Conservation (phyloP, 2,888 invertebrate genomes). For the Patella caerulea region DNA sequence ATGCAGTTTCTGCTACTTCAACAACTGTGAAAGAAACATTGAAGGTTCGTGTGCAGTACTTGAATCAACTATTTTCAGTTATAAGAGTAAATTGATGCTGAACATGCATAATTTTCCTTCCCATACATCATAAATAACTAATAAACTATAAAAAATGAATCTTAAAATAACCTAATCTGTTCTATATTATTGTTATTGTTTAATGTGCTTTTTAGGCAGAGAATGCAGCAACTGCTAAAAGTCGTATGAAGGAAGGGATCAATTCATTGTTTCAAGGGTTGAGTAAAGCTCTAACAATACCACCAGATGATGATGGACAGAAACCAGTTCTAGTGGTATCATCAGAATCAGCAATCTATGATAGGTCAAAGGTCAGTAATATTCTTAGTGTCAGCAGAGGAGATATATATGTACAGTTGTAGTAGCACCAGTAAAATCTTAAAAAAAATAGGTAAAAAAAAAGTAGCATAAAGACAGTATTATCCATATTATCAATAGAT, state of each 20-base stretch:
- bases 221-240: constrained; percentile 49
- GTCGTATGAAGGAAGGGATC: constrained; percentile 64
- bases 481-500: too few relatives aligned
- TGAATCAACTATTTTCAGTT: background rate
- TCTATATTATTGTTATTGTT: background rate
- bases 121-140: too few relatives aligned
- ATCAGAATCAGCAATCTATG: constrained; percentile 55
- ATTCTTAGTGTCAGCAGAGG: background rate
- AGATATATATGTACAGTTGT: too few relatives aligned
- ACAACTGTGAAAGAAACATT: constrained; percentile 58
- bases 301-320: constrained; percentile 60
- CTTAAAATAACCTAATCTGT: too few relatives aligned
- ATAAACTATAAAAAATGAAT: too few relatives aligned
- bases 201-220: constrained; percentile 38
- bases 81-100: too few relatives aligned
- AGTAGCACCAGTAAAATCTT: background rate
- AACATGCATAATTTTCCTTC: too few relatives aligned
- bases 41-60: constrained; percentile 33
- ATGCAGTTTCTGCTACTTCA: constrained; percentile 57
- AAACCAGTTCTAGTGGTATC: constrained; percentile 32
- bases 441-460: background rate
- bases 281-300: constrained; percentile 63
- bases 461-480: too few relatives aligned
- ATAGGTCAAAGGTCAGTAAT: constrained; percentile 61
- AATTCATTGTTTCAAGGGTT: constrained; percentile 62